These are phyloP conservation scores for Neosilurus hyrtlii DNA, from an alignment of 2,797 vertebrate genomes.

Conservation along the genomic window DNA sequence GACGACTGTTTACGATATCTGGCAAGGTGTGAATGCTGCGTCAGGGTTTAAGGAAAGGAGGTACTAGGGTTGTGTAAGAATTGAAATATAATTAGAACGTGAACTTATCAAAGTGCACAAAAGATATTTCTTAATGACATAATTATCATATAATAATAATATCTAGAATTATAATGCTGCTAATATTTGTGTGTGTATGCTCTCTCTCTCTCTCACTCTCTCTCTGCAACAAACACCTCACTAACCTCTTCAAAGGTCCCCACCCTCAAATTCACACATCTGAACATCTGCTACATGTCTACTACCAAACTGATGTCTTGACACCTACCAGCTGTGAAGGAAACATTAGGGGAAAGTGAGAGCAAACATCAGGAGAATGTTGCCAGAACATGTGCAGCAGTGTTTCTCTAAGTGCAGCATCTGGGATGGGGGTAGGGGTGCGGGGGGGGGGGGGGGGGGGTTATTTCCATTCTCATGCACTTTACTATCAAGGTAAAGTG, in stretches of 20 bases:
- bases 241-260: constrained; percentile 11
- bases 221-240: background rate
- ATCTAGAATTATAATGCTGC: background rate
- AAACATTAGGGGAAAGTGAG: constrained; percentile 3
- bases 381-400: constrained; percentile 25
- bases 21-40: too few relatives aligned
- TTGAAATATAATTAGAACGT: background rate
- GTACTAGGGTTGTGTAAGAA: background rate
- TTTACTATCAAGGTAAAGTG: background rate
- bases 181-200: background rate
- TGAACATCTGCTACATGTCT: constrained; percentile 44
- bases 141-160: background rate
- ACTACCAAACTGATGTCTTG: constrained; percentile 13
- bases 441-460: too few relatives aligned
- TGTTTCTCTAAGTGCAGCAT: constrained; percentile 17
- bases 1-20: too few relatives aligned
- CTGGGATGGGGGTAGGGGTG: too few relatives aligned
- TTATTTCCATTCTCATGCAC: too few relatives aligned
- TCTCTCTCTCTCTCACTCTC: background rate
- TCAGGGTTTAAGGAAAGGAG: background rate
- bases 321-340: constrained; percentile 28
- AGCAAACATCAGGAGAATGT: constrained; percentile 7
- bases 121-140: background rate
- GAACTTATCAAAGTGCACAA: background rate
- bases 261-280: constrained; percentile 20